Evolutionary conservation across 2,888 invertebrate species (phyloP).

Genomic region (Aphidoletes aphidimyza): DNA sequence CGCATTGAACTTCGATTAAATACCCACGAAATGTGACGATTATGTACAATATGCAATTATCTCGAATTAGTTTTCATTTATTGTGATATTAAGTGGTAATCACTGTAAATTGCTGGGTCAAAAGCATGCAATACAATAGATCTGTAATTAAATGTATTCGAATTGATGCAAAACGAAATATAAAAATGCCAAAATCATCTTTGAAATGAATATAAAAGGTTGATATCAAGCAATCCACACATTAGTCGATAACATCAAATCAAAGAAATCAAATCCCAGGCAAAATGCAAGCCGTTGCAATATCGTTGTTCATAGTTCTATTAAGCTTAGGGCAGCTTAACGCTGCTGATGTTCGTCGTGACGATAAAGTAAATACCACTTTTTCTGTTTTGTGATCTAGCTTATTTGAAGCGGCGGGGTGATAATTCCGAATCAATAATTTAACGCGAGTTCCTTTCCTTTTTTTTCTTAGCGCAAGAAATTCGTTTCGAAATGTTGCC

Average conservation of each 20-base stretch:
- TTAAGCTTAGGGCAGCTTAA: background rate
- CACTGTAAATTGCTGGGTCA: background rate
- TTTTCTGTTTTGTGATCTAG: too few relatives aligned
- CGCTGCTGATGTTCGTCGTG: conserved; percentile 29
- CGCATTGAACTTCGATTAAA: too few relatives aligned
- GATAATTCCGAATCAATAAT: too few relatives aligned
- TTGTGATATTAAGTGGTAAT: background rate
- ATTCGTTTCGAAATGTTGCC: too few relatives aligned
- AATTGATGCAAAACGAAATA: background rate
- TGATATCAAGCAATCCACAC: background rate
- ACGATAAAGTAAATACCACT: conserved; percentile 30
- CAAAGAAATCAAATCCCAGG: background rate
- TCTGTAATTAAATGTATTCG: background rate
- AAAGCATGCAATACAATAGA: background rate
- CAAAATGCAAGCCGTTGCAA: background rate
- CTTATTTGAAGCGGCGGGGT: too few relatives aligned
- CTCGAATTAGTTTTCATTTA: too few relatives aligned
- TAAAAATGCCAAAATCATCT: background rate
- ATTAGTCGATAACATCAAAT: background rate
- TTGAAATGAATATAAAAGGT: background rate
- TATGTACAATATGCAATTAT: background rate
- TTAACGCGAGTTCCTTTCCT: too few relatives aligned
- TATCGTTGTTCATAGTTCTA: background rate
- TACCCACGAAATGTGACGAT: too few relatives aligned
- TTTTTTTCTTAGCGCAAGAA: too few relatives aligned